Percentiles rank a stretch among this genome's conserved stretches.
Conservation (phyloP, 2,888 invertebrate genomes). For the Drosophila kanekoi region DNA sequence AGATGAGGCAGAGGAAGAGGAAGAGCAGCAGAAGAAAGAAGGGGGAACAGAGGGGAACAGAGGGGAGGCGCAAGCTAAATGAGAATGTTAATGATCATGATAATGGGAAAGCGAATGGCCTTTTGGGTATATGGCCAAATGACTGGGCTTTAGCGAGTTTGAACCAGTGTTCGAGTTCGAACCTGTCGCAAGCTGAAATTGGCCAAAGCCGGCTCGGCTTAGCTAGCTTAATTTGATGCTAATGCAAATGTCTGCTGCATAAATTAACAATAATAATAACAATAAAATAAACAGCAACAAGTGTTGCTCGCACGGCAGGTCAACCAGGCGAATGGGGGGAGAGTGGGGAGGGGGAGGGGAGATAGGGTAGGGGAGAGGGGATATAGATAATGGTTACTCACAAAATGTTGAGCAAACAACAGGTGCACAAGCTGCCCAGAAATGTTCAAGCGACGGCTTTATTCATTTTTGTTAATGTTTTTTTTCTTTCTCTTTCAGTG, state of each 20-base stretch:
- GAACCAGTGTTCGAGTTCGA: constrained; percentile 19
- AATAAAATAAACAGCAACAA: constrained; percentile 46
- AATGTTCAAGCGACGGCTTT: constrained; percentile 8
- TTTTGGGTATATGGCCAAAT: constrained; percentile 24
- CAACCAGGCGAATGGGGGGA: too few relatives aligned
- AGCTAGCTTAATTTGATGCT: constrained; percentile 67
- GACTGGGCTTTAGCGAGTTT: too few relatives aligned
- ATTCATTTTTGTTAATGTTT: background rate
- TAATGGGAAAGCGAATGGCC: constrained; percentile 54
- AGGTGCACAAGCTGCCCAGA: constrained; percentile 31
- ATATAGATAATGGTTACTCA: constrained; percentile 46
- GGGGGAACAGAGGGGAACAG: background rate
- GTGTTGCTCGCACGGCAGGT: constrained; percentile 4
- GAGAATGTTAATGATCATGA: constrained; percentile 54
- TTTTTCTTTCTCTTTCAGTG: background rate
- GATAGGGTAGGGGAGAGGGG: too few relatives aligned
- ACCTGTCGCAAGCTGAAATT: constrained; percentile 55
- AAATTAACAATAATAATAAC: constrained; percentile 72
- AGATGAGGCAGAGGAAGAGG: background rate
- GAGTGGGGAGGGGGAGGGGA: too few relatives aligned
- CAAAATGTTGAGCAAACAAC: constrained; percentile 28
- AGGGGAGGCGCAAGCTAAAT: background rate
- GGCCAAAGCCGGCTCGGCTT: constrained; percentile 27
- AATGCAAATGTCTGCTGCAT: constrained; percentile 74
- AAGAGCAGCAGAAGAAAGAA: too few relatives aligned